A percentile compares a stretch with the other conserved stretches of the same genome.
phyloP scores from a whole-genome alignment of 2,113 vertebrate genomes.

The Actenoides lindsayi region DNA sequence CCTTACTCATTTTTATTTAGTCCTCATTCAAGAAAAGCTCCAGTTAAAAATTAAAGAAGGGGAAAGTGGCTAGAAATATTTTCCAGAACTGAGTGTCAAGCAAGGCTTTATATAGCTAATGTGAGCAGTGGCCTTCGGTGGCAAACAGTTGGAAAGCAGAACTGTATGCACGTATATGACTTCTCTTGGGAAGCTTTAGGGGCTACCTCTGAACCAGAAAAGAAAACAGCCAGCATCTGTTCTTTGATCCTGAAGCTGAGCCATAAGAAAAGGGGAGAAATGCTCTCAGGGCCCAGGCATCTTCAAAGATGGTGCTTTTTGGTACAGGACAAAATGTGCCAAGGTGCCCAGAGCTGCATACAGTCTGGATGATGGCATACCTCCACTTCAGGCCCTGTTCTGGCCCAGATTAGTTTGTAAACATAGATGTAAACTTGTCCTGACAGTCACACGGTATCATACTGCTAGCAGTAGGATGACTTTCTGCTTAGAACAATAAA shows the following conservation, averaged over 20 bases:
- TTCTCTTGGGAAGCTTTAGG: not conserved
- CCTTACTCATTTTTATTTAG: conserved; percentile 34
- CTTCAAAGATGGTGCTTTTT: not conserved
- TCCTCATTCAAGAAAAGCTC: not conserved
- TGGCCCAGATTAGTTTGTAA: not conserved
- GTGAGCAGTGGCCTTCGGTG: not conserved
- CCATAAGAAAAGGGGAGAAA: not conserved
- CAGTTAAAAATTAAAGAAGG: conserved; percentile 13
- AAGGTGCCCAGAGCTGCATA: not conserved
- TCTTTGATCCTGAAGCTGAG: not conserved
- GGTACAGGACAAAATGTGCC: not conserved
- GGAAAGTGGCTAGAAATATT: not conserved
- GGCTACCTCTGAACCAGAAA: not conserved
- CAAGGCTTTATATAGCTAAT: not conserved
- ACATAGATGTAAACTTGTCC: not conserved
- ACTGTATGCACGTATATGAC: not conserved
- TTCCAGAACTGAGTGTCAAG: not conserved
- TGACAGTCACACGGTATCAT: rapidly evolving
- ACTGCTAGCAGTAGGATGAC: not conserved
- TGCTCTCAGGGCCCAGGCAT: not conserved
- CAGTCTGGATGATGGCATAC: not conserved
- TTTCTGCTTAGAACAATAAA: not conserved
- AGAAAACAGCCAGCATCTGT: not conserved
- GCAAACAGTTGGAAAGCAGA: not conserved
- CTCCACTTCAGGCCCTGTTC: not conserved